phyloP scores from a whole-genome alignment of 2,797 vertebrate genomes.

The Chiloscyllium punctatum region DNA sequence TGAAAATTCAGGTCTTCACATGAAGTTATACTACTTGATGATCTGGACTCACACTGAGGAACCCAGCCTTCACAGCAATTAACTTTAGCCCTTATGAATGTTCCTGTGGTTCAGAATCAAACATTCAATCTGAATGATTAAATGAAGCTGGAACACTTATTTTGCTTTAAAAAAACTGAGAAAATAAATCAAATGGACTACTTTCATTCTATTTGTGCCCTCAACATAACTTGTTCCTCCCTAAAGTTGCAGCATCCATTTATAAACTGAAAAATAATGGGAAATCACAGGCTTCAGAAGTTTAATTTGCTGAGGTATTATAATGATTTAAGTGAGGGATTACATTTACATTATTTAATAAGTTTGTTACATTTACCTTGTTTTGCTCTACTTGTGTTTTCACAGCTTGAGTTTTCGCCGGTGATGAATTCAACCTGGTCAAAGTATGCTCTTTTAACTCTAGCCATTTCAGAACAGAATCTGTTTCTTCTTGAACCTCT shows the following conservation, averaged over 20 bases:
- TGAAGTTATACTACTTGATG: not conserved
- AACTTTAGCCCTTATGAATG: not conserved
- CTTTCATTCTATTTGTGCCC: not conserved
- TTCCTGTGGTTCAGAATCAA: not conserved
- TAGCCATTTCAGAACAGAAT: slow-evolving; percentile 72
- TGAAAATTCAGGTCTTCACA: not conserved
- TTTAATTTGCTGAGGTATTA: not conserved
- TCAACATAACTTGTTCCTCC: not conserved
- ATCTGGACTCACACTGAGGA: not conserved
- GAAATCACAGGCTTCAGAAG: not conserved
- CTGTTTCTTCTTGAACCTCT: slow-evolving; percentile 63
- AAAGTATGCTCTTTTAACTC: slow-evolving; percentile 71
- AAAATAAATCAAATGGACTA: not conserved
- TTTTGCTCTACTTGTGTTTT: slow-evolving; percentile 84
- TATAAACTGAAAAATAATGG: not conserved
- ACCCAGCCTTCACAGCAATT: not conserved
- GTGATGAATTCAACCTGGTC: slow-evolving; percentile 65
- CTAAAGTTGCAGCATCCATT: not conserved
- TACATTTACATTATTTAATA: not conserved
- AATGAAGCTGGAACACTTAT: not conserved
- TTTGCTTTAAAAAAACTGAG: not conserved
- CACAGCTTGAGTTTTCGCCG: slow-evolving; percentile 75
- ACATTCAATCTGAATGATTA: not conserved
- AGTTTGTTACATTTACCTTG: slow-evolving; percentile 64
- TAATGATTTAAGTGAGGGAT: not conserved